Conservation (phyloP, 2,888 invertebrate genomes). For the Drosophila sordidapex region DNA sequence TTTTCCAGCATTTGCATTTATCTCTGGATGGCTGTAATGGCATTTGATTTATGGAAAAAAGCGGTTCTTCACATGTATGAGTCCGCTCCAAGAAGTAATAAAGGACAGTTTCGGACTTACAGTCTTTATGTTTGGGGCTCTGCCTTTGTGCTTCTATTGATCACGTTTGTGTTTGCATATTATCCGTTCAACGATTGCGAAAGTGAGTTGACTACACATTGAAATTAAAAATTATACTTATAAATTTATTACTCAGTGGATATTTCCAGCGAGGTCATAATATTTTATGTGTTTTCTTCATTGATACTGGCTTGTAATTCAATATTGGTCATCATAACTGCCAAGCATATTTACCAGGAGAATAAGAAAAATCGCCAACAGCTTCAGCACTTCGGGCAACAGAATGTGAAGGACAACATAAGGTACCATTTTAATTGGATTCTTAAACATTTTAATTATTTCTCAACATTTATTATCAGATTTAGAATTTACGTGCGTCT, state of each 20-base stretch:
- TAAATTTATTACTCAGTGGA: slow-evolving; percentile 19
- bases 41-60: slow-evolving; percentile 2
- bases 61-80: slow-evolving; percentile 51
- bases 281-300: slow-evolving; percentile 63
- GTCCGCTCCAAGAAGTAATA: slow-evolving; percentile 43
- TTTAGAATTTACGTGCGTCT: too few species aligned
- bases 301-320: background rate
- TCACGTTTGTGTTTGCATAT: slow-evolving; percentile 16
- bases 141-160: slow-evolving; percentile 49
- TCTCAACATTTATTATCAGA: too few species aligned
- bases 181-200: too few species aligned
- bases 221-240: background rate
- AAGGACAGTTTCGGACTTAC: slow-evolving; percentile 46
- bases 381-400: too few species aligned
- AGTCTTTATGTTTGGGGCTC: slow-evolving; percentile 74
- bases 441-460: too few species aligned
- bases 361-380: too few species aligned
- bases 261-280: slow-evolving; percentile 40
- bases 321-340: background rate
- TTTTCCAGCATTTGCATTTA: too few species aligned
- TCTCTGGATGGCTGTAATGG: too few species aligned
- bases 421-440: too few species aligned
- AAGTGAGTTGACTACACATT: too few species aligned
- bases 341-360: too few species aligned
- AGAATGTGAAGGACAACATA: too few species aligned